phyloP scores from a whole-genome alignment of 2,888 invertebrate genomes.

The Tenthredo mesomela region DNA sequence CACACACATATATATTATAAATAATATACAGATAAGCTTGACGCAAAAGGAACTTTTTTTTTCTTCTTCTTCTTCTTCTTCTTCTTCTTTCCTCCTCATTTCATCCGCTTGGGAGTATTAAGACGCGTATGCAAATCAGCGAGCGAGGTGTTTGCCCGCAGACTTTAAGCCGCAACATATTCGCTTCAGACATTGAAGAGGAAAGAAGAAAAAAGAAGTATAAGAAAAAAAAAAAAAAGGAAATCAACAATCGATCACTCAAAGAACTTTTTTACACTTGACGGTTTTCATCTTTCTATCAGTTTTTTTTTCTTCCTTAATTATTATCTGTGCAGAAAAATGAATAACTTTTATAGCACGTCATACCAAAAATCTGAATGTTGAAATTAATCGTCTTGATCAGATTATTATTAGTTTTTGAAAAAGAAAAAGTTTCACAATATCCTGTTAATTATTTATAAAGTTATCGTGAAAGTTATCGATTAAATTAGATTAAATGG shows the following conservation, averaged over 20 bases:
- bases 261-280: neutral
- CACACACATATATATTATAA: neutral
- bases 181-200: neutral
- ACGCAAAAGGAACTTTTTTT: neutral
- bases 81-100: too few relatives aligned
- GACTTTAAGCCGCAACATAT: neutral
- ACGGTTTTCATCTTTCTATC: neutral
- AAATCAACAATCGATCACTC: neutral
- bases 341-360: neutral
- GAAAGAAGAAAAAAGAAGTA: neutral
- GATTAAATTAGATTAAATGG: too few relatives aligned
- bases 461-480: too few relatives aligned
- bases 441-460: too few relatives aligned
- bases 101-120: constrained; percentile 59
- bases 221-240: neutral
- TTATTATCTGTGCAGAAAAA: neutral
- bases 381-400: too few relatives aligned
- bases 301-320: neutral
- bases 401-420: too few relatives aligned
- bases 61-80: too few relatives aligned
- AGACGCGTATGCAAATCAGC: constrained; percentile 69
- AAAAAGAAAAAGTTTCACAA: too few relatives aligned
- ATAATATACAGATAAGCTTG: constrained; percentile 28
- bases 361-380: too few relatives aligned
- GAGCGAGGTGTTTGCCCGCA: constrained; percentile 27